Percentiles rank a stretch among this genome's conserved stretches.
Conservation (phyloP, 2,797 vertebrate genomes). For the Gadopsis bispinosus region DNA sequence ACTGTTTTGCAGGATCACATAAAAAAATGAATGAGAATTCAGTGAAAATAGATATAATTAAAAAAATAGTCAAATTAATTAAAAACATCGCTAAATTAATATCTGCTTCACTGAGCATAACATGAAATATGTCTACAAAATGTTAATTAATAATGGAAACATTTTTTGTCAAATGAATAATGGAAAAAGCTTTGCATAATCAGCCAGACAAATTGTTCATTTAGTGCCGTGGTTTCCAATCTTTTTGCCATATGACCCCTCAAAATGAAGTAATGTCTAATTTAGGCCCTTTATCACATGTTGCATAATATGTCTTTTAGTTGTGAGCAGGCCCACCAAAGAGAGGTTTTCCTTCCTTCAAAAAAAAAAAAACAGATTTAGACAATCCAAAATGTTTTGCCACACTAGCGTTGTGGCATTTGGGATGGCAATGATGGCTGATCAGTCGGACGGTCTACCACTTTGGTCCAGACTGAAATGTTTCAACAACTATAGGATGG, state of each 20-base stretch:
- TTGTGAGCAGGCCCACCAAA: background rate
- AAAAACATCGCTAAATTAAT: background rate
- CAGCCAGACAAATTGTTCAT: background rate
- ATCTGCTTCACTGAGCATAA: background rate
- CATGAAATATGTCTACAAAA: background rate
- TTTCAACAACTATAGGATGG: background rate
- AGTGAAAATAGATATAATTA: background rate
- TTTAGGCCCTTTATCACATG: background rate
- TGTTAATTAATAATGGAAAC: constrained; percentile 1
- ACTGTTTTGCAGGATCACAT: constrained; percentile 3
- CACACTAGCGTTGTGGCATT: too few relatives aligned
- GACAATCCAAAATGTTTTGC: background rate
- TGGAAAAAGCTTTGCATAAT: background rate
- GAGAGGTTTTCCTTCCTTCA: background rate
- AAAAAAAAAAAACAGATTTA: background rate
- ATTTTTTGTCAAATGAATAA: constrained; percentile 12
- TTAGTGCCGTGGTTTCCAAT: background rate
- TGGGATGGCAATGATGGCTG: background rate
- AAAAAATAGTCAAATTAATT: constrained; percentile 16
- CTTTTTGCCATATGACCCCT: background rate
- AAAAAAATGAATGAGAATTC: background rate
- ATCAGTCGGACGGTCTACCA: background rate
- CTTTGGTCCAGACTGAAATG: background rate
- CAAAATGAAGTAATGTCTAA: background rate
- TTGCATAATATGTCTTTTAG: constrained; percentile 5